Conservation (phyloP, 2,797 vertebrate genomes). For the Neoniphon sammara region DNA sequence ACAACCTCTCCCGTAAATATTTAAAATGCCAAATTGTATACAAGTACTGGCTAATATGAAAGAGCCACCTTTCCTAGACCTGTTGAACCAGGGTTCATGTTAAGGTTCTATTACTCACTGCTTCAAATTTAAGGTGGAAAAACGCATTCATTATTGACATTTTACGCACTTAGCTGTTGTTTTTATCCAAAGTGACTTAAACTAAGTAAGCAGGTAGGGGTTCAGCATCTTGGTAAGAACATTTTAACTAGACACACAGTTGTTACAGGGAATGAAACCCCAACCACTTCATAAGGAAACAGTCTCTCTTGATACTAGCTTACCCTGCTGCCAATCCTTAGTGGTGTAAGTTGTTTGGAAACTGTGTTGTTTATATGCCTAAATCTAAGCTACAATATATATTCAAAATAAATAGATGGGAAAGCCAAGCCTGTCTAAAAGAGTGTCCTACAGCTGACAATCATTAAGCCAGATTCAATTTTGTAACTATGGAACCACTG, state of each 20-base stretch:
- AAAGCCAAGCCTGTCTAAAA: not conserved
- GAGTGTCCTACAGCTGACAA: not conserved
- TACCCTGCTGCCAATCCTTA: not conserved
- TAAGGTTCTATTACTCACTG: conserved; percentile 19
- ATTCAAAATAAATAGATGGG: not conserved
- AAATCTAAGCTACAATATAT: not conserved
- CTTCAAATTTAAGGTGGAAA: not conserved
- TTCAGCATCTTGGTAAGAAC: not conserved
- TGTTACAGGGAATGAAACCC: not conserved
- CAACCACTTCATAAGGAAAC: not conserved
- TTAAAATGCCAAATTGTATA: conserved; percentile 73
- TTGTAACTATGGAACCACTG: not conserved
- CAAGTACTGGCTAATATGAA: conserved; percentile 39
- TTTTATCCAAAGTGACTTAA: not conserved
- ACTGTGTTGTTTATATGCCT: not conserved
- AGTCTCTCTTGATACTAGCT: not conserved
- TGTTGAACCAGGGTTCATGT: conserved; percentile 23
- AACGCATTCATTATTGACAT: not conserved
- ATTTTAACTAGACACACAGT: not conserved
- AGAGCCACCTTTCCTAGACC: conserved; percentile 42
- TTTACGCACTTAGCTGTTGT: conserved; percentile 3
- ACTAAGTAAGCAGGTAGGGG: not conserved
- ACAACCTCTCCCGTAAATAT: conserved; percentile 71
- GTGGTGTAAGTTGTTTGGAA: not conserved
- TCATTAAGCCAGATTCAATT: not conserved